Evolutionary conservation across 2,113 vertebrate species (phyloP).

Genomic region (Cebidichthys violaceus): DNA sequence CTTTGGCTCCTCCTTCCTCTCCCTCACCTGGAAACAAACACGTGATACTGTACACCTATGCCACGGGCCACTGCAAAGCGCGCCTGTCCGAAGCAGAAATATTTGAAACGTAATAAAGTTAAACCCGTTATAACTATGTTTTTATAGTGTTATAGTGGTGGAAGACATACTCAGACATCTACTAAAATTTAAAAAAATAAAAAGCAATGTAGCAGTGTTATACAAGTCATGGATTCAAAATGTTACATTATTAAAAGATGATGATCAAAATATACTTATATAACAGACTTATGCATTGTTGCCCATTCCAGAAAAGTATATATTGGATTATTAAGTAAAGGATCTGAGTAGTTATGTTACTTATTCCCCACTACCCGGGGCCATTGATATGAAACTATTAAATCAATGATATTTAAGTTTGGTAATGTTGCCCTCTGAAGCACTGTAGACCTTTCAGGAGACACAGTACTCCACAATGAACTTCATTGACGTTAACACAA

Average conservation of each 20-base stretch:
- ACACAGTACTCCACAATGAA: neutral
- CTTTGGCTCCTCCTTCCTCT: constrained; percentile 53
- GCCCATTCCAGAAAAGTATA: neutral
- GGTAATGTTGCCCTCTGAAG: neutral
- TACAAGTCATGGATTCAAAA: neutral
- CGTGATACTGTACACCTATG: neutral
- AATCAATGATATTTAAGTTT: neutral
- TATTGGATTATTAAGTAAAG: neutral
- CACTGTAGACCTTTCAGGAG: neutral
- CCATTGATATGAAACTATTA: neutral
- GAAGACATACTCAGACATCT: neutral
- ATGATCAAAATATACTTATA: neutral
- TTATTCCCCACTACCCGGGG: neutral
- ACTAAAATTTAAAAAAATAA: neutral
- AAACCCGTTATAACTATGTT: neutral
- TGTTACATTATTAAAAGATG: neutral
- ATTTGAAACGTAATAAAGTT: neutral
- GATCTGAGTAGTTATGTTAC: neutral
- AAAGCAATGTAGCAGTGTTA: neutral
- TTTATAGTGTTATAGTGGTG: too few species aligned
- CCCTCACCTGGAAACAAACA: constrained; percentile 55
- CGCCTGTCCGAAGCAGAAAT: neutral
- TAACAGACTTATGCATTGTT: neutral
- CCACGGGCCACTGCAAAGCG: too few species aligned
- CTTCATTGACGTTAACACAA: too few species aligned